Evolutionary conservation across 2,113 vertebrate species (phyloP).

Genomic region (Serilophus lunatus): DNA sequence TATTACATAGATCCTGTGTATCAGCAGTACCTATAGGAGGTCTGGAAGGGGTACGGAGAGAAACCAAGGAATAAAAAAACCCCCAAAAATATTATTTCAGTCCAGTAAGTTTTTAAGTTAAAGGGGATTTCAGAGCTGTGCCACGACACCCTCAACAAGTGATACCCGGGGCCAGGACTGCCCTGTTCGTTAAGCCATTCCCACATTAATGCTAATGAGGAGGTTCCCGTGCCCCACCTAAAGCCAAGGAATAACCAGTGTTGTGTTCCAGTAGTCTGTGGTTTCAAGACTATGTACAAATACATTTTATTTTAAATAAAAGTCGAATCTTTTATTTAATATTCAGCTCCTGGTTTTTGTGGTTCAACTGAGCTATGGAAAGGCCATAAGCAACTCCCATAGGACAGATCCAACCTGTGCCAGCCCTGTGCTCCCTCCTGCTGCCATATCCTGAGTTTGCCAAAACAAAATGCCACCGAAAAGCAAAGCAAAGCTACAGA

Average conservation of each 20-base stretch:
- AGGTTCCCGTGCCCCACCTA: not conserved
- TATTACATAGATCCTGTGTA: slow-evolving; percentile 60
- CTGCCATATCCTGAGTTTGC: not conserved
- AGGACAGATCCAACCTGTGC: not conserved
- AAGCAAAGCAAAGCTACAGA: fast-evolving
- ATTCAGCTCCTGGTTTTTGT: not conserved
- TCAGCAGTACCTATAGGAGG: slow-evolving; percentile 63
- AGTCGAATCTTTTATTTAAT: slow-evolving; percentile 80
- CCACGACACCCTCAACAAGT: slow-evolving; percentile 25
- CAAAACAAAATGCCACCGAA: not conserved
- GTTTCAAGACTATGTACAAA: slow-evolving; percentile 76
- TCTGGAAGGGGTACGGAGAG: slow-evolving; percentile 58
- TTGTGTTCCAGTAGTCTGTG: slow-evolving; percentile 52
- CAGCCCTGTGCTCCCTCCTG: not conserved
- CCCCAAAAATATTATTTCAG: not conserved
- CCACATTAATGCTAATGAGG: slow-evolving; percentile 14
- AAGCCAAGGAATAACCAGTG: slow-evolving; percentile 39
- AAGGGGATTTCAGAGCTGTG: slow-evolving; percentile 55
- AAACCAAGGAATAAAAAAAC: not conserved
- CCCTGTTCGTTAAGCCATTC: not conserved
- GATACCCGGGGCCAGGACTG: not conserved
- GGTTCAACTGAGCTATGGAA: not conserved
- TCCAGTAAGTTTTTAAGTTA: slow-evolving; percentile 46
- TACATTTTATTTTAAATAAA: slow-evolving; percentile 88
- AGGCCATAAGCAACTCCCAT: not conserved